phyloP scores from a whole-genome alignment of 2,797 vertebrate genomes.

The Sphaeramia orbicularis region DNA sequence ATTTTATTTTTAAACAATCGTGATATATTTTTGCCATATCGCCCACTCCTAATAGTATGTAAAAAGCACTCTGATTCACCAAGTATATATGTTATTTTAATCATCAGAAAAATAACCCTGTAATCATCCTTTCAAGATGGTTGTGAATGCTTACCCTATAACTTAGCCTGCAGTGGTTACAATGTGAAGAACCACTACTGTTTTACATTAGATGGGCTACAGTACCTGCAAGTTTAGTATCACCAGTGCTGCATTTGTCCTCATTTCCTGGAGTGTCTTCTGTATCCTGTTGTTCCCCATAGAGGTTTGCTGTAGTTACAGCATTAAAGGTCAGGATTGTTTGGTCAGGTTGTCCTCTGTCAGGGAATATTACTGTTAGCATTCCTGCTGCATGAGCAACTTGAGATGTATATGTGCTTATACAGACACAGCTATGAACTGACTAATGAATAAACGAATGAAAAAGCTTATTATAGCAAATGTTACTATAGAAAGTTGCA shows the following conservation, averaged over 20 bases:
- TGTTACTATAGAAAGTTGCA: conserved; percentile 2
- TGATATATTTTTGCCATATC: too few species aligned
- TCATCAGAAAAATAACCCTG: background rate
- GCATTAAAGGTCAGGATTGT: conserved; percentile 70
- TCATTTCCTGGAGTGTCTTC: conserved; percentile 40
- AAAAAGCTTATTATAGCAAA: conserved; percentile 7
- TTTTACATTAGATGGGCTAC: background rate
- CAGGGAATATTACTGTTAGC: conserved; percentile 71
- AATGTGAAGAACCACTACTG: background rate
- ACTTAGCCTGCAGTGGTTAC: conserved; percentile 3
- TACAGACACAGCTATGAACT: conserved; percentile 26
- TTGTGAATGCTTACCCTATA: background rate
- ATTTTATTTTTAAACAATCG: too few species aligned
- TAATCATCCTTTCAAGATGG: conserved; percentile 2
- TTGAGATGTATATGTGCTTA: conserved; percentile 37
- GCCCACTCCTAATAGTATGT: too few species aligned
- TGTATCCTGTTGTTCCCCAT: conserved; percentile 42
- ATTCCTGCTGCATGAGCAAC: conserved; percentile 67
- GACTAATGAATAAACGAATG: conserved; percentile 21
- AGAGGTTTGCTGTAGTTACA: conserved; percentile 52
- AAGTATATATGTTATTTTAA: background rate
- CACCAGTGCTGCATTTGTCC: conserved; percentile 18
- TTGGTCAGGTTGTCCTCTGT: conserved; percentile 64
- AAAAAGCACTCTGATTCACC: background rate
- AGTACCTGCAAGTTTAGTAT: conserved; percentile 43